Conservation (phyloP, 1,140 invertebrate species). For the Aricia agestis region DNA sequence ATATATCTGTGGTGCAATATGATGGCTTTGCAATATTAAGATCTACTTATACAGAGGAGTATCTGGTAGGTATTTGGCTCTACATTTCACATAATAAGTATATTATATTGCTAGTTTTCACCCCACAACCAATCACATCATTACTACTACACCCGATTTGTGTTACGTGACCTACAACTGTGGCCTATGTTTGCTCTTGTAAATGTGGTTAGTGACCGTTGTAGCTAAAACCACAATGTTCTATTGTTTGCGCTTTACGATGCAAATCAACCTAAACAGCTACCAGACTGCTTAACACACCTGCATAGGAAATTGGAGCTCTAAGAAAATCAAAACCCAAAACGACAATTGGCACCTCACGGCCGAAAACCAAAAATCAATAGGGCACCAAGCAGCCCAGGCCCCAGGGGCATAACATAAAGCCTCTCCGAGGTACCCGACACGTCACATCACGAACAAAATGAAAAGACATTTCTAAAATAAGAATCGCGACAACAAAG, state of each 20-base stretch:
- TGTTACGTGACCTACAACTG: neutral
- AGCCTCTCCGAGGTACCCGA: neutral
- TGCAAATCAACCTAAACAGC: neutral
- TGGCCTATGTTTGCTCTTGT: neutral
- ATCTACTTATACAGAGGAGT: too few relatives aligned
- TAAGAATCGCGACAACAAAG: constrained; percentile 9
- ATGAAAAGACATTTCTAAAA: constrained; percentile 1
- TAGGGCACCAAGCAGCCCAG: neutral
- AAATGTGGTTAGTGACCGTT: too few relatives aligned
- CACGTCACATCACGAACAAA: neutral
- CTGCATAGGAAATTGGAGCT: neutral
- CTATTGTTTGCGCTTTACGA: neutral
- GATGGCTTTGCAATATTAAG: too few relatives aligned
- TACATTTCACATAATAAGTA: too few relatives aligned
- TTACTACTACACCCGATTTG: neutral
- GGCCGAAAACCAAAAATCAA: neutral
- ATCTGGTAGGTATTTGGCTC: too few relatives aligned
- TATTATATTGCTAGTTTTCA: neutral
- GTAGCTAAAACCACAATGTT: too few relatives aligned
- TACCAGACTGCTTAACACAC: neutral
- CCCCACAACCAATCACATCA: neutral
- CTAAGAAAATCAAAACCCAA: neutral
- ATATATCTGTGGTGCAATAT: neutral
- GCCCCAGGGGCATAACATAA: neutral
- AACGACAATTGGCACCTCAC: neutral